Conservation (phyloP, 2,888 invertebrate species). For the Thysanoteuthis rhombus region DNA sequence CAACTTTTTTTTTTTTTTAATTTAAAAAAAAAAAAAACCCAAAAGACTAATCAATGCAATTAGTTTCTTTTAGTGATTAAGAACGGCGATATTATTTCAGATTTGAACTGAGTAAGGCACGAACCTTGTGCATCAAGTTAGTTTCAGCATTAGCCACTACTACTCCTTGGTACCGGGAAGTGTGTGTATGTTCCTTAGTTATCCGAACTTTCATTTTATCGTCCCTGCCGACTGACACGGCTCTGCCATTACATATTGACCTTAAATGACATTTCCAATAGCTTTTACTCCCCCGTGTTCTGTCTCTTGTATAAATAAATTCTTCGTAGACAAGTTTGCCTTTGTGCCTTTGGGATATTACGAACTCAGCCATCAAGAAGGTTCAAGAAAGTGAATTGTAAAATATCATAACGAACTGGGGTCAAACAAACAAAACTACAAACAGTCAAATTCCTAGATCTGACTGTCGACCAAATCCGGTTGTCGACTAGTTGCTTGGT, state of each 20-base stretch:
- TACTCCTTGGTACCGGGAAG: background rate
- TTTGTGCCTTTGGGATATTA: background rate
- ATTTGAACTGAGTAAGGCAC: background rate
- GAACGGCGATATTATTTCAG: background rate
- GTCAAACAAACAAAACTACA: background rate
- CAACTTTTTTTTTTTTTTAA: too few species aligned
- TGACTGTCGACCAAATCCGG: background rate
- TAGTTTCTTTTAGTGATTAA: too few species aligned
- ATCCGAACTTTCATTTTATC: background rate
- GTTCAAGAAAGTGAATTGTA: background rate
- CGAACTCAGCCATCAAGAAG: background rate
- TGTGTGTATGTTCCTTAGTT: background rate
- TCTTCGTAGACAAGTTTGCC: background rate
- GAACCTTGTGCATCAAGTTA: background rate
- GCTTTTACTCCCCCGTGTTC: background rate
- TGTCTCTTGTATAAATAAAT: background rate
- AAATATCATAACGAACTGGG: background rate
- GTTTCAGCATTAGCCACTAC: background rate
- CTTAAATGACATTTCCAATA: background rate
- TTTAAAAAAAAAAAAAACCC: too few species aligned
- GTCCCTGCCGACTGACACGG: background rate
- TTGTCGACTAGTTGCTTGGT: background rate
- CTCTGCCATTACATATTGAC: background rate
- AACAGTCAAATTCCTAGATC: too few species aligned
- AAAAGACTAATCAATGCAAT: too few species aligned